Conservation (phyloP, 1,140 invertebrate species). For the Delia radicum region DNA sequence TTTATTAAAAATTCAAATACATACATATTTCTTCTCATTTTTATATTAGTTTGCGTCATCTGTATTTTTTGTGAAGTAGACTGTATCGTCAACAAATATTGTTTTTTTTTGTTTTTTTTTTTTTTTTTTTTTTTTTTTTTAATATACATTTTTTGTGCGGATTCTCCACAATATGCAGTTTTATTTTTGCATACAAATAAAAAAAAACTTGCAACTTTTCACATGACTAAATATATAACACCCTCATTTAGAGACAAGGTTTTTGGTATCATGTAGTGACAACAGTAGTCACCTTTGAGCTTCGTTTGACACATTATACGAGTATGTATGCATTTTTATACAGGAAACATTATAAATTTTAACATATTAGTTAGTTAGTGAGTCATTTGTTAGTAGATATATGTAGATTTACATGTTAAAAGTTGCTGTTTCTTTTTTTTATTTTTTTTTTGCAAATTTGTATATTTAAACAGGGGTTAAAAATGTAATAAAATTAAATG, state of each 20-base stretch:
- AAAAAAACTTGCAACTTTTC: neutral
- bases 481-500: neutral
- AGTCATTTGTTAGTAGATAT: neutral
- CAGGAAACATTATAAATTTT: neutral
- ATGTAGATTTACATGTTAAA: neutral
- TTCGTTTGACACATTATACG: neutral
- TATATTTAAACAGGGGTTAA: neutral
- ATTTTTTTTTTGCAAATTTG: too few species aligned
- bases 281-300: neutral
- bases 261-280: neutral
- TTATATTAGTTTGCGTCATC: neutral
- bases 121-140: neutral
- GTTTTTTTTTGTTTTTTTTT: neutral
- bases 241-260: neutral
- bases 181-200: neutral
- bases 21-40: too few species aligned
- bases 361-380: neutral
- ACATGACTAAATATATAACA: neutral
- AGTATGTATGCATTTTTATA: neutral
- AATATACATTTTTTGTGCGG: neutral
- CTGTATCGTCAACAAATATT: neutral
- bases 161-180: neutral
- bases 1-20: too few species aligned
- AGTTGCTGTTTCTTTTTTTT: neutral
- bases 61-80: slow-evolving; percentile 2